These are phyloP conservation scores for Conus ventricosus DNA, from an alignment of 1,140 invertebrate genomes.

Conservation along the genomic window DNA sequence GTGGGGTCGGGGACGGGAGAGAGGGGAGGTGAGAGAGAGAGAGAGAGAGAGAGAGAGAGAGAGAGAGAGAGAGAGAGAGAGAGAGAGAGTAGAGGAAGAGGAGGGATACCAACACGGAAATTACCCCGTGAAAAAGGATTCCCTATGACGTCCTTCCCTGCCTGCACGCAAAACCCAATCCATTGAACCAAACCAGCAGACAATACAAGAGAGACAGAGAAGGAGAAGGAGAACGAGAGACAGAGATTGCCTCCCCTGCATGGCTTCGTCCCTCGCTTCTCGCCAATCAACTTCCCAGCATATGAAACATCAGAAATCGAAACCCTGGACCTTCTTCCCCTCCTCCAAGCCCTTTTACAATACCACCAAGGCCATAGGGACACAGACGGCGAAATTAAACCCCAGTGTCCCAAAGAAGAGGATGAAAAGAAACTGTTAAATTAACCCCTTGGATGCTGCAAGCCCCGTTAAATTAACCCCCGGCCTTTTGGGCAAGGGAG, in stretches of 20 bases:
- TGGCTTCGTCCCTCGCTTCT: neutral
- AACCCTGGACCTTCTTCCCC: neutral
- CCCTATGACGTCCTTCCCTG: no score
- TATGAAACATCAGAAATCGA: constrained; percentile 41
- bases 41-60: no score
- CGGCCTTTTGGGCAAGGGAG: constrained; percentile 11
- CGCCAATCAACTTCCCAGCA: neutral
- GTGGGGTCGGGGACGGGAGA: no score
- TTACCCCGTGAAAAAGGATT: no score
- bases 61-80: no score
- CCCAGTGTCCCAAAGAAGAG: constrained; percentile 15
- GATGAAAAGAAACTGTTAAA: constrained; percentile 42
- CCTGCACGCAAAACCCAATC: no score
- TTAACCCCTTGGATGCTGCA: constrained; percentile 33
- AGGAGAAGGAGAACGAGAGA: neutral
- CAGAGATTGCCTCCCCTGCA: neutral
- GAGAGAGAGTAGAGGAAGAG: no score
- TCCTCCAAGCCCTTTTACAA: neutral
- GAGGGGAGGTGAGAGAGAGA: no score
- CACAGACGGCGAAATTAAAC: constrained; percentile 33
- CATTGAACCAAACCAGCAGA: neutral
- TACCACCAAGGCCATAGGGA: neutral
- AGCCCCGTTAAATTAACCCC: constrained; percentile 36
- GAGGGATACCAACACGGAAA: no score
- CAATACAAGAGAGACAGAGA: neutral